Evolutionary conservation across 2,113 vertebrate genomes (phyloP).

Genomic region (Thalassoma bifasciatum): DNA sequence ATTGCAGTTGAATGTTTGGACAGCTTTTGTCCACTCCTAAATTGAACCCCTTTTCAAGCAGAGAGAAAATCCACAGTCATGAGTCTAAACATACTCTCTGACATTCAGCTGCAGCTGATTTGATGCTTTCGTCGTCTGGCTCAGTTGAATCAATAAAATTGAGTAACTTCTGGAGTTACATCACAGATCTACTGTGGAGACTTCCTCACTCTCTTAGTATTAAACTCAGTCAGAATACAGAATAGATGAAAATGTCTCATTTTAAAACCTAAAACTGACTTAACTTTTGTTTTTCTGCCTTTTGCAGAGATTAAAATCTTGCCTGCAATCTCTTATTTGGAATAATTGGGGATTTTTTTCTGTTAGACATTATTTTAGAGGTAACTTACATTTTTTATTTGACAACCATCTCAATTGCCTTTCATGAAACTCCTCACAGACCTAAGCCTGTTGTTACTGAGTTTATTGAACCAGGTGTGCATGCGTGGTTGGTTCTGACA

Average conservation of each 20-base stretch:
- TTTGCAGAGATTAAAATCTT: too few species aligned
- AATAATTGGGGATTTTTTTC: too few species aligned
- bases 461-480: slow-evolving; percentile 32
- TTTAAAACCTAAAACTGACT: not conserved
- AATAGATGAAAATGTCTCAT: not conserved
- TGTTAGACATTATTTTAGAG: too few species aligned
- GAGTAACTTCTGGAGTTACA: not conserved
- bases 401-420: not conserved
- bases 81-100: not conserved
- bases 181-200: not conserved
- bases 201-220: not conserved
- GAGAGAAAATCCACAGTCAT: not conserved
- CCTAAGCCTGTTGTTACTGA: slow-evolving; percentile 1
- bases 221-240: not conserved
- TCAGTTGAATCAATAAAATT: not conserved
- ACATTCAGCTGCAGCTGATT: not conserved
- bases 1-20: not conserved
- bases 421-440: slow-evolving; percentile 15
- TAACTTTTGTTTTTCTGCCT: not conserved
- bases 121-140: not conserved
- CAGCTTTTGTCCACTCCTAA: not conserved
- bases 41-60: not conserved
- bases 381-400: too few species aligned
- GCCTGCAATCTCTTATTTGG: too few species aligned
- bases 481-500: not conserved